Conservation (phyloP, 2,113 vertebrate genomes). For the Syrrhaptes paradoxus region DNA sequence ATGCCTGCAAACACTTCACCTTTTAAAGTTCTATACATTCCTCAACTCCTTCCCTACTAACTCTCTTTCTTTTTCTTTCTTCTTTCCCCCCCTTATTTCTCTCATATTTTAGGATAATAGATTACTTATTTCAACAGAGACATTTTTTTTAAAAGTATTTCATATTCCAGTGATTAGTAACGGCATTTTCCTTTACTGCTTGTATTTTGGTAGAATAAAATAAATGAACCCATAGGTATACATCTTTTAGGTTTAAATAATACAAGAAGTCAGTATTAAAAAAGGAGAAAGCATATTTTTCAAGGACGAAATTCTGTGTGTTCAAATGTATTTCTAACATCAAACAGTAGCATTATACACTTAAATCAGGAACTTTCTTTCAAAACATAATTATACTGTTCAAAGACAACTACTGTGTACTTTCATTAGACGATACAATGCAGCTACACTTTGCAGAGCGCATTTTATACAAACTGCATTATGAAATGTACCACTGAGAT, state of each 20-base stretch:
- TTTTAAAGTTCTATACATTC: not conserved
- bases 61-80: not conserved
- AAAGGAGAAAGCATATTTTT: not conserved
- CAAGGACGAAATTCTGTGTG: slow-evolving; percentile 16
- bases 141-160: not conserved
- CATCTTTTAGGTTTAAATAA: slow-evolving; percentile 37
- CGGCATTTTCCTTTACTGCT: not conserved
- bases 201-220: not conserved
- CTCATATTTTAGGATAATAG: not conserved
- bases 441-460: not conserved
- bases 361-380: slow-evolving; percentile 6
- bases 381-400: slow-evolving; percentile 45
- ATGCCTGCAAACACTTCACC: not conserved
- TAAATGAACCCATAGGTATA: not conserved
- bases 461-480: not conserved
- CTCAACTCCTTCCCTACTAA: not conserved
- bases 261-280: slow-evolving; percentile 1
- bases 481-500: slow-evolving; percentile 12
- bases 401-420: slow-evolving; percentile 24
- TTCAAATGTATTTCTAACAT: not conserved
- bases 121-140: not conserved
- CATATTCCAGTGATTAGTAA: not conserved
- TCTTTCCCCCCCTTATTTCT: not conserved
- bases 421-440: not conserved
- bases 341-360: not conserved